Evolutionary conservation across 2,888 invertebrate genomes (phyloP).

Genomic region (Xiphydria camelus): DNA sequence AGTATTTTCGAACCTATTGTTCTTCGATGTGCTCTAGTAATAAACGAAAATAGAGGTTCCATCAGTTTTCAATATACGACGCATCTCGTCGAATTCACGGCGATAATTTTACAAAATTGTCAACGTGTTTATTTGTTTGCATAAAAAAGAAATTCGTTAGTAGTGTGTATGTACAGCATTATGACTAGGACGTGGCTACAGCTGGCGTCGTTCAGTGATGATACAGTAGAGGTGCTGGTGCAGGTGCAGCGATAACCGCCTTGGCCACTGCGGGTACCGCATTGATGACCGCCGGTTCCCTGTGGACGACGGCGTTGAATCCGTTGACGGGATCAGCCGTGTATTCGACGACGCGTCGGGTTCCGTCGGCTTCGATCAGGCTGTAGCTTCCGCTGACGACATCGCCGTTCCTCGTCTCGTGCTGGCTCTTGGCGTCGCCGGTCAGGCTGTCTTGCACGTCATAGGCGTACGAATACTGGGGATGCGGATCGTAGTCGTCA

Average conservation of each 20-base stretch:
- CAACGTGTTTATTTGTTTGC: too few relatives aligned
- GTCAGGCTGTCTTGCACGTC: constrained; percentile 3
- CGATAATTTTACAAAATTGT: too few relatives aligned
- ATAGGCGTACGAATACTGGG: not conserved
- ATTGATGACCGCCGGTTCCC: not conserved
- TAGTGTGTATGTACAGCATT: too few relatives aligned
- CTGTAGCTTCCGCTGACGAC: not conserved
- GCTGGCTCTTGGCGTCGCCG: constrained; percentile 2
- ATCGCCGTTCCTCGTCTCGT: constrained; percentile 4
- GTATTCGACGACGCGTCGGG: constrained; percentile 3
- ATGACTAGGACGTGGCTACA: too few relatives aligned
- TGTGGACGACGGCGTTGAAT: constrained; percentile 5
- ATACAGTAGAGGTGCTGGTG: not conserved
- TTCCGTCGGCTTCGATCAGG: not conserved
- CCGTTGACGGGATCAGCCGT: constrained; percentile 3
- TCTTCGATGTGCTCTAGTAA: too few relatives aligned
- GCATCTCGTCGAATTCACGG: too few relatives aligned
- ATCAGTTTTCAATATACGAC: too few relatives aligned
- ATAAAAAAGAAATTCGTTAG: too few relatives aligned
- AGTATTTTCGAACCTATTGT: too few relatives aligned
- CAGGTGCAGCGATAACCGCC: not conserved
- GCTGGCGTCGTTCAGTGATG: not conserved
- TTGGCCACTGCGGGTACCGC: not conserved
- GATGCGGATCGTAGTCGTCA: constrained; percentile 1
- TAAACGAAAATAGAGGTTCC: too few relatives aligned